A percentile compares a stretch with the other conserved stretches of the same genome.
Conservation (phyloP, 2,797 vertebrate genomes). For the Gallinago nigripennis region DNA sequence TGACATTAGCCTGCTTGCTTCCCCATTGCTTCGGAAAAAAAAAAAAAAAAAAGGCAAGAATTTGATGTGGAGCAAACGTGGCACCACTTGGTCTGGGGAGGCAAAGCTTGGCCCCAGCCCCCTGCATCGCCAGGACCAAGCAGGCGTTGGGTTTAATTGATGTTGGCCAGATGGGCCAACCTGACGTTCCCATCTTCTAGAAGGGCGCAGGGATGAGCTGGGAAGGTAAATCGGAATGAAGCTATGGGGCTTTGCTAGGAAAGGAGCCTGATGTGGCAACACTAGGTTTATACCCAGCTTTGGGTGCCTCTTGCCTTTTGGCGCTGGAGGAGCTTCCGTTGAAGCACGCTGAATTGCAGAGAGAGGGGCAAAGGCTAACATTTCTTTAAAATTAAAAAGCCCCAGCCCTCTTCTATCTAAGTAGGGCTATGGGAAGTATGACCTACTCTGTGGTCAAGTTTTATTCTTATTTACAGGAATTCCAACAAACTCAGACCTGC, state of each 20-base stretch:
- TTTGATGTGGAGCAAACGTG: not conserved
- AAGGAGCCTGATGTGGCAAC: not conserved
- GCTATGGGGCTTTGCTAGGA: not conserved
- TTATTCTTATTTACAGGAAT: not conserved
- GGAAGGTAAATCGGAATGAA: not conserved
- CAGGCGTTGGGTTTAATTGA: not conserved
- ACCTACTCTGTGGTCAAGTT: not conserved
- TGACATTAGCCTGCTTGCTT: slow-evolving; percentile 41
- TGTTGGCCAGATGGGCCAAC: not conserved
- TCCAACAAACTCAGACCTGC: not conserved
- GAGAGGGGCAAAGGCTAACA: not conserved
- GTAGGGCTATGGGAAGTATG: not conserved
- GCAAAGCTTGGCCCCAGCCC: not conserved
- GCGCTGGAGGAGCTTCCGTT: not conserved
- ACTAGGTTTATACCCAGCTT: not conserved
- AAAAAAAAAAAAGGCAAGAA: not conserved
- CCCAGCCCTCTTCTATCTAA: not conserved
- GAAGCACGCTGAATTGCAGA: not conserved
- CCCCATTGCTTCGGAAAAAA: not conserved
- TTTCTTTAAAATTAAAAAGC: not conserved
- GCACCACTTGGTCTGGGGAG: not conserved
- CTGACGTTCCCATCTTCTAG: not conserved
- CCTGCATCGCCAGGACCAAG: not conserved
- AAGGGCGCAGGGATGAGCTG: not conserved
- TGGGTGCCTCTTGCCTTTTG: not conserved